Percentiles rank a stretch among this genome's conserved stretches.
These are phyloP conservation scores for Samia ricini DNA, from an alignment of 1,140 invertebrate genomes.

Conservation along the genomic window DNA sequence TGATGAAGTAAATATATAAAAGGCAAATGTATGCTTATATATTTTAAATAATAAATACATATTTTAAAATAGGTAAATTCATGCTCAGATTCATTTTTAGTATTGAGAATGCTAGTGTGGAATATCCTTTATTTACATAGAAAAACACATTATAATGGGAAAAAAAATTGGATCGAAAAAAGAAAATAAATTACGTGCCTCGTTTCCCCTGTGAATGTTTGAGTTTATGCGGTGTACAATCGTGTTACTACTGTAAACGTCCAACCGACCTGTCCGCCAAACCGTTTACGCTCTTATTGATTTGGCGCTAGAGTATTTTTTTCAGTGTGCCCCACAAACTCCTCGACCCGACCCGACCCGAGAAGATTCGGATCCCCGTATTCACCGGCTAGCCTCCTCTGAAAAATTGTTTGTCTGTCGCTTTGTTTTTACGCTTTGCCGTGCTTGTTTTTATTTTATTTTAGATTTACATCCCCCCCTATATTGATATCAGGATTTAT, in stretches of 20 bases:
- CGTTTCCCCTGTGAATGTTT: slow-evolving; percentile 24
- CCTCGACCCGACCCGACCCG: slow-evolving; percentile 54
- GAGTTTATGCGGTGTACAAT: slow-evolving; percentile 11
- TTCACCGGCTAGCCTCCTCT: slow-evolving; percentile 72
- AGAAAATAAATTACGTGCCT: neutral
- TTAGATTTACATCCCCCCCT: neutral
- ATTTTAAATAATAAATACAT: neutral
- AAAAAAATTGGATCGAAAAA: neutral
- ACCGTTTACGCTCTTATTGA: slow-evolving; percentile 65
- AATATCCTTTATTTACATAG: slow-evolving; percentile 44
- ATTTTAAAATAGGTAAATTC: slow-evolving; percentile 52
- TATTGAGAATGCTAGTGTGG: slow-evolving; percentile 72
- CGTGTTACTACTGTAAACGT: no score
- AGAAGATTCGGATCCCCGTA: slow-evolving; percentile 63
- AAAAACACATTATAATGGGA: slow-evolving; percentile 10
- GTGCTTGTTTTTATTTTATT: slow-evolving; percentile 50
- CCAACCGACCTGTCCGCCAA: slow-evolving; percentile 43
- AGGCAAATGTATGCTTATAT: no score
- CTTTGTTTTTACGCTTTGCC: slow-evolving; percentile 58
- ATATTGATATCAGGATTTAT: neutral
- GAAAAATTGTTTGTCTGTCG: slow-evolving; percentile 53
- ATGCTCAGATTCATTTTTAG: slow-evolving; percentile 64
- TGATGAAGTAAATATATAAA: no score
- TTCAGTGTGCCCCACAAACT: slow-evolving; percentile 75
- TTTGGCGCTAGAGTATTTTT: slow-evolving; percentile 77